Evolutionary conservation across 1,140 invertebrate genomes (phyloP).

Genomic region (Ruditapes philippinarum): DNA sequence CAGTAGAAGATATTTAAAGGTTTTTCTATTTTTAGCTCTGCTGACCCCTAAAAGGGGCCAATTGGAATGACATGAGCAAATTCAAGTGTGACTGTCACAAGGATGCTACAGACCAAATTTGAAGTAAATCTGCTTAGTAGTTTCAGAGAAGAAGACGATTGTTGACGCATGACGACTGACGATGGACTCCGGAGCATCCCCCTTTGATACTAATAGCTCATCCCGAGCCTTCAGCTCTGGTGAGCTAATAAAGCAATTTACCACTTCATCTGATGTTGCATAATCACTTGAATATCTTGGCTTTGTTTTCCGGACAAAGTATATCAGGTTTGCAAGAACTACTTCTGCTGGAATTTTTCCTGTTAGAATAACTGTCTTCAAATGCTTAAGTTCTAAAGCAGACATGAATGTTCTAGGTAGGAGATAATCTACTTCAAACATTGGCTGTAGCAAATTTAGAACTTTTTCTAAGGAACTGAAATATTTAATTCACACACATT

Average conservation of each 20-base stretch:
- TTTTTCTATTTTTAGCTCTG: too few relatives aligned
- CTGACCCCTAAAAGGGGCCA: too few relatives aligned
- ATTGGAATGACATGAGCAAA: too few relatives aligned
- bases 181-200: too few relatives aligned
- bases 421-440: conserved; percentile 49
- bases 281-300: neutral
- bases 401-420: conserved; percentile 40
- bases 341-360: conserved; percentile 6
- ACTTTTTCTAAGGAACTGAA: conserved; percentile 17
- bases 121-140: too few relatives aligned
- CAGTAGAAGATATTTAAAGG: too few relatives aligned
- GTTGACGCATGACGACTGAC: too few relatives aligned
- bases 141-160: too few relatives aligned
- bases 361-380: neutral
- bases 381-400: neutral
- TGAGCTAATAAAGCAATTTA: conserved; percentile 1
- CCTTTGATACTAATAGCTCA: too few relatives aligned
- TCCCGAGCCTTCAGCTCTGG: too few relatives aligned
- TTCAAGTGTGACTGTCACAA: too few relatives aligned
- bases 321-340: conserved; percentile 3
- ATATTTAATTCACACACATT: conserved; percentile 13
- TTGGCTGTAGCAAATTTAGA: neutral
- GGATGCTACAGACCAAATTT: too few relatives aligned
- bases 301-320: neutral
- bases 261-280: neutral